Evolutionary conservation across 2,113 vertebrate species (phyloP).

Genomic region (Nesogale talazaci): DNA sequence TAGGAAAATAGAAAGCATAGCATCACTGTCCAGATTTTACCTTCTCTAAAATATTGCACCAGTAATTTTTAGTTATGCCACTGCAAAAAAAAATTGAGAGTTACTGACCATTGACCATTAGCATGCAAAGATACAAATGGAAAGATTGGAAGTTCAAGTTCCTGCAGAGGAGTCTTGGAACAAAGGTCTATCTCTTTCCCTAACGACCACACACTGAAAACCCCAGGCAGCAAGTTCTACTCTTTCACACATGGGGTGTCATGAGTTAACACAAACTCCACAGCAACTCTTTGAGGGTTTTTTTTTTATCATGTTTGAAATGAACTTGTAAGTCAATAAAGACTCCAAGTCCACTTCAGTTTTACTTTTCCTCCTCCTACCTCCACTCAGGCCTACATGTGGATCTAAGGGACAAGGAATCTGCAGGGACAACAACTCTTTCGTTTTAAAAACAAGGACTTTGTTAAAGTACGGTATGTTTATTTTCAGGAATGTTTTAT

Average conservation of each 20-base stretch:
- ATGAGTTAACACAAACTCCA: neutral
- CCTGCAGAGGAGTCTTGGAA: neutral
- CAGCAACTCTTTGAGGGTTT: neutral
- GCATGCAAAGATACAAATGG: neutral
- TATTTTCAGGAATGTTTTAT: neutral
- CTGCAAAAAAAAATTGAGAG: neutral
- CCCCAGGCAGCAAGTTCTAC: neutral
- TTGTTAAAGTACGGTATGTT: neutral
- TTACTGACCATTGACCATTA: neutral
- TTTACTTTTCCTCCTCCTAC: too few relatives aligned
- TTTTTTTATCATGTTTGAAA: too few relatives aligned
- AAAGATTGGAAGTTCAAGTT: neutral
- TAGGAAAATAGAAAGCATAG: neutral
- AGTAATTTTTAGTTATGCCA: slow-evolving; percentile 1
- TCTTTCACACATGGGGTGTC: too few relatives aligned
- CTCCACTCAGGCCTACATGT: too few relatives aligned
- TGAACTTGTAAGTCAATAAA: too few relatives aligned
- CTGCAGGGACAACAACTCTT: too few relatives aligned
- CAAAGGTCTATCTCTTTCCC: neutral
- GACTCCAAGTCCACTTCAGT: too few relatives aligned
- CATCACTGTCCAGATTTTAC: neutral
- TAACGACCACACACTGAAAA: neutral
- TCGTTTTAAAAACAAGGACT: neutral
- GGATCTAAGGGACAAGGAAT: too few relatives aligned
- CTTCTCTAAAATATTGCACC: neutral